Base-by-base conservation (phyloP, 1,140 invertebrate species). In the Ceratina japonica region DNA sequence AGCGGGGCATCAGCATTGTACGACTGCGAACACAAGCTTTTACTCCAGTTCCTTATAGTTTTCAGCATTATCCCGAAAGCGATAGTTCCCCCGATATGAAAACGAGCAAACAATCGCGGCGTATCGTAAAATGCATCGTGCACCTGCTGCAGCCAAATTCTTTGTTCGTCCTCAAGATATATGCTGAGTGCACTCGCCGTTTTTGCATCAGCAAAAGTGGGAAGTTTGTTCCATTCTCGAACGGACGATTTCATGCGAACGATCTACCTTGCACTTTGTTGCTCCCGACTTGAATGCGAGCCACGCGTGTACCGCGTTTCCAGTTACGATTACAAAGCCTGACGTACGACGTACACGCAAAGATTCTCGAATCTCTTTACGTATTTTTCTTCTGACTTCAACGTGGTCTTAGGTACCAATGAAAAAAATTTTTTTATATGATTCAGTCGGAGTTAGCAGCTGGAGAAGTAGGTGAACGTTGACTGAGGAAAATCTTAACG, bases 131-230 rank as follows among this genome's bases (percentile, higher is more conserved):
- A 49, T 27, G 31, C n/a, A 31, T 63, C 15, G 52, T 75, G 72
- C 78, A 82, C 78, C 70, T 82, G 81, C 72, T 68, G 70, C 62
- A 80, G 77, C 63, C 70, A 66, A 79, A 74, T 82, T 52, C 61
- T 74, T 74, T 63, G 61, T 63, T 64, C 54, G 27, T 52, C 18
- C 44, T 16, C n/a, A 18, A 49, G 18, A 74, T 54, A 24, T 31
- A 31, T 31, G 27, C 27, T 31, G 27, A 31, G 5, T 20, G 37
- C 31, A 20, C 18, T 2, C 59, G 27, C 18, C 20, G 24, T 54
- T 74, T 63, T 63, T 54, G 51, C 59, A 3, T 12, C 37, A 18
- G 31, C 8, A 18, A 54, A 37, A 74, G n/a, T 52, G 37, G 20
- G 18, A 49, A 54, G 54, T 54, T 63, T 16, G 24, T 15, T 52